A percentile compares a stretch with the other conserved stretches of the same genome.
These are phyloP conservation scores for Oscheius sp. DNA, from an alignment of 2,888 invertebrate genomes.

Conservation along the genomic window DNA sequence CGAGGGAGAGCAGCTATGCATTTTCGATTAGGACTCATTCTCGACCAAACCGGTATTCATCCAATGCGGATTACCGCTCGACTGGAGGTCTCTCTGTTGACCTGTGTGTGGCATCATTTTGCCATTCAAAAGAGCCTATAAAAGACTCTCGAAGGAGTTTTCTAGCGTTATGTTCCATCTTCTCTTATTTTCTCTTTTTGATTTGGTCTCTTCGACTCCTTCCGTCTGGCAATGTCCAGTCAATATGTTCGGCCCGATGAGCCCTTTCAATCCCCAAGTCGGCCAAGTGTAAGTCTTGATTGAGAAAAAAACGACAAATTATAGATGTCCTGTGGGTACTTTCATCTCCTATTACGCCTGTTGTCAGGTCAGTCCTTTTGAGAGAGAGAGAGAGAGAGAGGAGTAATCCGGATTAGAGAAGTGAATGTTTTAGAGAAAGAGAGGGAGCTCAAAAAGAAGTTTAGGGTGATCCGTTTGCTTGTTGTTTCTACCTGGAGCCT, in stretches of 20 bases:
- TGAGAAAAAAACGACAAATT: slow-evolving; percentile 11
- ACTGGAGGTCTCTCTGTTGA: slow-evolving; percentile 1
- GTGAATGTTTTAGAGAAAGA: too few relatives aligned
- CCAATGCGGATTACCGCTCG: slow-evolving; percentile 15
- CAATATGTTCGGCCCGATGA: slow-evolving; percentile 36
- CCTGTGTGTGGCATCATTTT: too few relatives aligned
- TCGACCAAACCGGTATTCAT: slow-evolving; percentile 14
- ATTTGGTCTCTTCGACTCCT: slow-evolving; percentile 33
- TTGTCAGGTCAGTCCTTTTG: slow-evolving; percentile 64
- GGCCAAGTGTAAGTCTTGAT: slow-evolving; percentile 47
- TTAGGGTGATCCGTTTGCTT: too few relatives aligned
- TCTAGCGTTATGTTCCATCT: not conserved
- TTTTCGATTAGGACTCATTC: slow-evolving; percentile 19
- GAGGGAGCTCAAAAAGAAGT: too few relatives aligned
- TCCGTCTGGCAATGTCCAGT: slow-evolving; percentile 54
- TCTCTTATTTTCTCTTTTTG: slow-evolving; percentile 1
- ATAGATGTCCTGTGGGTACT: slow-evolving; percentile 61
- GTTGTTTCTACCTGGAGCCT: slow-evolving; percentile 65
- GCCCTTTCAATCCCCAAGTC: slow-evolving; percentile 27
- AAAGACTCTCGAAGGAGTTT: too few relatives aligned
- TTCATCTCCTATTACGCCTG: slow-evolving; percentile 66
- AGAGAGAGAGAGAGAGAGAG: too few relatives aligned
- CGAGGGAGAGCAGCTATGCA: slow-evolving; percentile 3
- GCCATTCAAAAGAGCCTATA: too few relatives aligned
- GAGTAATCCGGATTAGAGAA: too few relatives aligned